Evolutionary conservation across 2,113 vertebrate genomes (phyloP).

Genomic region (Symphodus melops): DNA sequence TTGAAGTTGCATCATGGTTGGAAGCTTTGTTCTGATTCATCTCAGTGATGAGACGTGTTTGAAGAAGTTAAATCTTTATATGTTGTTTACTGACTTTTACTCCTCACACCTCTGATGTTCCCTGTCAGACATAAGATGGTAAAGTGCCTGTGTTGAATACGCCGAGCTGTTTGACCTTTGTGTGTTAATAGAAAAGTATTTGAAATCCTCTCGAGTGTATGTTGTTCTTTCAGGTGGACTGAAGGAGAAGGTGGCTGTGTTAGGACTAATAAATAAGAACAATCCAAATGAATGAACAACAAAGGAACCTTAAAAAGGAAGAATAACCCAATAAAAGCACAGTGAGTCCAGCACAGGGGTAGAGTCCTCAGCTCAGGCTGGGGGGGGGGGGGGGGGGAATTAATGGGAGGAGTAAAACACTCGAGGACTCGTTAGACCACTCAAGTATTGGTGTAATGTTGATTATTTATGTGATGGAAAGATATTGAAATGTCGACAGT

Average conservation of each 20-base stretch:
- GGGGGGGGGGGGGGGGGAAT: too few relatives aligned
- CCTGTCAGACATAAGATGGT: constrained; percentile 47
- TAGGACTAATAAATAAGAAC: too few relatives aligned
- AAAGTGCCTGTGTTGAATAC: constrained; percentile 73
- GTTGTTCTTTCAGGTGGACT: neutral
- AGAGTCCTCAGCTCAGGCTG: too few relatives aligned
- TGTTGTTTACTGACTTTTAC: constrained; percentile 55
- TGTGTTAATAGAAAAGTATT: constrained; percentile 73
- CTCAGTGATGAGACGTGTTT: constrained; percentile 21
- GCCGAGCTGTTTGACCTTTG: constrained; percentile 60
- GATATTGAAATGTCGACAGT: too few relatives aligned
- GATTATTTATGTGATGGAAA: too few relatives aligned
- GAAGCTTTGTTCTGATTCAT: constrained; percentile 24
- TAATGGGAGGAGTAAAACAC: too few relatives aligned
- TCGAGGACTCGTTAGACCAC: too few relatives aligned
- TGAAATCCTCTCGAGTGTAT: neutral
- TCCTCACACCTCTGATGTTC: neutral
- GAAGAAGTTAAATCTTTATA: neutral
- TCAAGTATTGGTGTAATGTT: too few relatives aligned
- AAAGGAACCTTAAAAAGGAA: too few relatives aligned
- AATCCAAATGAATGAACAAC: too few relatives aligned
- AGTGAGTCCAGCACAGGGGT: too few relatives aligned
- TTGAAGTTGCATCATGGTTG: neutral
- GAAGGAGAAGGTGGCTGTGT: neutral
- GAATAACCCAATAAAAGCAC: too few relatives aligned